Conservation (phyloP, 2,888 invertebrate species). For the Platynereis dumerilii region DNA sequence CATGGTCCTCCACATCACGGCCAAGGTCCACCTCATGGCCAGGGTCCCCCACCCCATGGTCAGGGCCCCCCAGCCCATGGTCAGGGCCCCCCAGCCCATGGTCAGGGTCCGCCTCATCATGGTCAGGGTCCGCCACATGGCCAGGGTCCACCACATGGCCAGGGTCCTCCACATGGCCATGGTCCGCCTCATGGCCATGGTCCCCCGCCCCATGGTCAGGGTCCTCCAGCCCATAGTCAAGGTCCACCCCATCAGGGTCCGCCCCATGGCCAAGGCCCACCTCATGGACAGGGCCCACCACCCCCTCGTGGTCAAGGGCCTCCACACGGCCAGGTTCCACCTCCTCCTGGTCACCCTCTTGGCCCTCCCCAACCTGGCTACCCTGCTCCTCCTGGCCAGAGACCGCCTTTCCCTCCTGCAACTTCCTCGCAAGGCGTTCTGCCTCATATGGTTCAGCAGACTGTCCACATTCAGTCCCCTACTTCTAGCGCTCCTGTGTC, state of each 20-base stretch:
- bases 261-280: constrained; percentile 15
- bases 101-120: constrained; percentile 2
- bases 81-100: not conserved
- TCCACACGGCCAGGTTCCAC: not conserved
- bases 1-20: not conserved
- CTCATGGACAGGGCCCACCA: constrained; percentile 17
- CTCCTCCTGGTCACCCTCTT: constrained; percentile 14
- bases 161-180: constrained; percentile 13
- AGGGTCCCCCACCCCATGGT: constrained; percentile 9
- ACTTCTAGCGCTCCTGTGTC: too few species aligned
- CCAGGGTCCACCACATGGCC: constrained; percentile 15
- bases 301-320: constrained; percentile 17
- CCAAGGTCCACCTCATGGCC: constrained; percentile 19
- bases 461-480: too few species aligned
- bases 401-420: not conserved
- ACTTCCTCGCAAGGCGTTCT: not conserved
- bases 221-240: not conserved
- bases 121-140: not conserved
- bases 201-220: not conserved
- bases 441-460: too few species aligned
- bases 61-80: not conserved
- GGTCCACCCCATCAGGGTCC: not conserved
- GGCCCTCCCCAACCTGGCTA: constrained; percentile 7
- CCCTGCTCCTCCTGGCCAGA: not conserved
- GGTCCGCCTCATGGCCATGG: not conserved